Percentiles rank a stretch among this genome's conserved stretches.
These are phyloP conservation scores for Sinocyclocheilus grahami DNA, from an alignment of 2,113 vertebrate species.

Conservation along the genomic window DNA sequence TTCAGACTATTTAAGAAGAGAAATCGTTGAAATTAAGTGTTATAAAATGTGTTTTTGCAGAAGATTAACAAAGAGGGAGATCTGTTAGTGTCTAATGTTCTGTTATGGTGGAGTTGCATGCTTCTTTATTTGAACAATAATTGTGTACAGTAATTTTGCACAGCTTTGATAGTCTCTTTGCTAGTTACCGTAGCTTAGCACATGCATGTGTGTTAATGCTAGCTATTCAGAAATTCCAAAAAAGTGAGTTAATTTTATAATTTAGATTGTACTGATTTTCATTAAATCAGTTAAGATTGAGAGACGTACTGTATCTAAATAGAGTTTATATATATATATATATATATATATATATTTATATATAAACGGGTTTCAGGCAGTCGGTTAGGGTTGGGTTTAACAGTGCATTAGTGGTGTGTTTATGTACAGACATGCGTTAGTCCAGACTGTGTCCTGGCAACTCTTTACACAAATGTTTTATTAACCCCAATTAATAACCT, in stretches of 20 bases:
- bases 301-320: no score
- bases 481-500: constrained; percentile 62
- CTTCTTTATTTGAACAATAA: background rate
- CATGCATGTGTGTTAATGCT: background rate
- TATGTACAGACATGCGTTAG: constrained; percentile 19
- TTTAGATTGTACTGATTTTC: no score
- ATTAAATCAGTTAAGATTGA: no score
- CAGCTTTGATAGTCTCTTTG: background rate
- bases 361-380: background rate
- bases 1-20: background rate
- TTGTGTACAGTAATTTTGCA: background rate
- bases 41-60: background rate
- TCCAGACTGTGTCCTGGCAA: constrained; percentile 67
- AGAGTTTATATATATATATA: no score
- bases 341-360: no score
- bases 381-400: background rate
- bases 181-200: background rate
- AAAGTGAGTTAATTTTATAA: background rate
- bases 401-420: background rate
- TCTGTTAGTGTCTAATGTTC: background rate
- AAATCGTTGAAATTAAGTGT: background rate
- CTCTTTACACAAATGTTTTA: constrained; percentile 63
- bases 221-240: background rate
- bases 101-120: background rate
- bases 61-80: background rate